Percentiles rank a stretch among this genome's conserved stretches.
These are phyloP conservation scores for Clarias laeviceps DNA, from an alignment of 2,797 vertebrate genomes.

Conservation along the genomic window DNA sequence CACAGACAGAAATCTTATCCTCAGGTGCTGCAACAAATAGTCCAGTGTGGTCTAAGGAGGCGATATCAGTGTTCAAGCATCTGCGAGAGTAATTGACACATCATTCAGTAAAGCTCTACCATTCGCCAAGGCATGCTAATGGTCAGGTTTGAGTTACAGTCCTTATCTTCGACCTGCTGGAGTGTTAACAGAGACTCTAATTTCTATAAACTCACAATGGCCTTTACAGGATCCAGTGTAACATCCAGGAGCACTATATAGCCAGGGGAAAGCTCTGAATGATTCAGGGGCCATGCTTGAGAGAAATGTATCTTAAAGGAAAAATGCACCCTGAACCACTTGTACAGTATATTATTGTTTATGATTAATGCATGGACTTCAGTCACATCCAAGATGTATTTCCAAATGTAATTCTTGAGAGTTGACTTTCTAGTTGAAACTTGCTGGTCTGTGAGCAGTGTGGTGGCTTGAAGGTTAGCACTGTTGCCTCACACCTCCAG, in stretches of 20 bases:
- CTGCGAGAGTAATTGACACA: slow-evolving; percentile 30
- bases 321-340: neutral
- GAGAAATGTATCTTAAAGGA: neutral
- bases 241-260: neutral
- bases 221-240: slow-evolving; percentile 22
- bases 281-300: neutral
- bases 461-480: too few relatives aligned
- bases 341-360: neutral
- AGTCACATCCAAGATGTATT: neutral
- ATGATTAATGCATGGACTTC: neutral
- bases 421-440: neutral
- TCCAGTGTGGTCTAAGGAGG: slow-evolving; percentile 27
- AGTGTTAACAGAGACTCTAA: slow-evolving; percentile 19
- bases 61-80: slow-evolving; percentile 37
- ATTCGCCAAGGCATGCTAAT: slow-evolving; percentile 58
- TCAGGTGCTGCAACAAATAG: slow-evolving; percentile 33
- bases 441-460: neutral
- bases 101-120: slow-evolving; percentile 40
- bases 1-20: slow-evolving; percentile 21
- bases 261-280: neutral
- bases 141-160: slow-evolving; percentile 57
- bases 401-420: neutral
- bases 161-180: slow-evolving; percentile 52
- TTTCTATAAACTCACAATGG: slow-evolving; percentile 32
- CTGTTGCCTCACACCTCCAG: too few relatives aligned